Base-by-base conservation (phyloP, 2,113 vertebrate species). In the Vireo altiloquus region DNA sequence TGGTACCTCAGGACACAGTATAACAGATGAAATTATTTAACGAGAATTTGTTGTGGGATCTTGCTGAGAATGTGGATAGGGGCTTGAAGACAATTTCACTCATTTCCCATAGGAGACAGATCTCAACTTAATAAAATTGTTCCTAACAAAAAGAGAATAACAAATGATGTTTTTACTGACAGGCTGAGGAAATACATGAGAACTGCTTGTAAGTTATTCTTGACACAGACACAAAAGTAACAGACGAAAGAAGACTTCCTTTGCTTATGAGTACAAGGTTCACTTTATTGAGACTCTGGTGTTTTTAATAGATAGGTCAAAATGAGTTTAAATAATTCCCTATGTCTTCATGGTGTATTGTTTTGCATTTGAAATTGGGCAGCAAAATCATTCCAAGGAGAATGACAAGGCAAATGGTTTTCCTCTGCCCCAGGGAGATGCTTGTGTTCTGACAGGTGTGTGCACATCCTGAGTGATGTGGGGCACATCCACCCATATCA, bases 201-300 rank as follows among this genome's bases (percentile, higher is more conserved):
- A 93, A 53, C 22, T 44, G n/a, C 24, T 83, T 65, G 17, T 30
- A 90, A 94, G 76, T 92, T 80, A 50, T 81, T 90, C 59, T 84
- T 92, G 86, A 96, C 24, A 89, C 15, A 60, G 72, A 84, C 78
- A 63, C 39, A 92, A 91, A 78, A 92, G 70, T 77, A 66, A 81
- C 37, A 91, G 52, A 30, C 60, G 83, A 92, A 46, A 61, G 13
- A 91, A 66, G 12, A 60, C 82, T 91, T 87, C n/a, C 49, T 82
- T 84, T 92, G 44, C 28, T 95, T 74, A 69, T 54, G n/a, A 87
- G 80, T 56, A 23, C 44, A 83, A 83, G 22, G 12, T 9, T 85
- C n/a, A 39, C 24, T 85, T 79, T 59, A 47, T 8, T 75, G 35
- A 40, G 17, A 87, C 70, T 23, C 52, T 64, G 35, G 3, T 80